A percentile compares a stretch with the other conserved stretches of the same genome.
Conservation (phyloP, 2,797 vertebrate genomes). For the Aeoliscus strigatus region DNA sequence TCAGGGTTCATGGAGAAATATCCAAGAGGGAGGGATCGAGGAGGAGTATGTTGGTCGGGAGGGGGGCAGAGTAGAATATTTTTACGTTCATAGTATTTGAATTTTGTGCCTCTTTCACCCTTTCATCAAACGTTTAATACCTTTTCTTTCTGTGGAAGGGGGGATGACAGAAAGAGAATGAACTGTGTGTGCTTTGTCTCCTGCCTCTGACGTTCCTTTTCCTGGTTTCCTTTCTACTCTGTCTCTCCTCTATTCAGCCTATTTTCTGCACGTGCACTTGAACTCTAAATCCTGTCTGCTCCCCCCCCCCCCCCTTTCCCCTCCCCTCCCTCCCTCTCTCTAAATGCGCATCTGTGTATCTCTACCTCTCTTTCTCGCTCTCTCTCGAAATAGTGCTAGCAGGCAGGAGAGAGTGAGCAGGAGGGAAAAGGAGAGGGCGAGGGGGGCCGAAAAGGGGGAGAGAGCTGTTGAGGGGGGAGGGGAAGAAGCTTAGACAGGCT, state of each 20-base stretch:
- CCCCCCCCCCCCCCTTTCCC: conserved; percentile 55
- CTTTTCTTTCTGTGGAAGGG: conserved; percentile 30
- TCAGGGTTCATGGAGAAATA: conserved; percentile 64
- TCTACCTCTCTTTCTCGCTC: conserved; percentile 50
- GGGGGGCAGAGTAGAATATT: conserved; percentile 61
- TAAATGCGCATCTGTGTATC: conserved; percentile 57
- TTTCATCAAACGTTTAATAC: conserved; percentile 49
- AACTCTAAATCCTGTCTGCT: conserved; percentile 78
- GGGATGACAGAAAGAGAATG: conserved; percentile 44
- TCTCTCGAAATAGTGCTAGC: conserved; percentile 70
- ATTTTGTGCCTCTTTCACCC: conserved; percentile 41
- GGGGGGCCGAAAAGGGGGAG: conserved; percentile 75
- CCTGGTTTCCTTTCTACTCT: conserved; percentile 67
- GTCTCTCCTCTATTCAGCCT: conserved; percentile 67
- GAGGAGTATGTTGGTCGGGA: conserved; percentile 69
- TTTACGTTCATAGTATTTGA: conserved; percentile 34
- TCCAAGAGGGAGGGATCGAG: conserved; percentile 70
- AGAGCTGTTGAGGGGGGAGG: conserved; percentile 71
- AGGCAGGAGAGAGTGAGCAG: conserved; percentile 64
- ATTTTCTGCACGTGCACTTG: conserved; percentile 80
- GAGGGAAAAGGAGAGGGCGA: conserved; percentile 65
- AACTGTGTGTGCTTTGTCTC: conserved; percentile 52
- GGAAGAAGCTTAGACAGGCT: conserved; percentile 66
- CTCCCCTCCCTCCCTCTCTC: conserved; percentile 36
- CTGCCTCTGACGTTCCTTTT: conserved; percentile 56